Evolutionary conservation across 2,888 invertebrate species (phyloP), one percentile per base, ranked within the genome.

Genomic region (Anaspis maculata): DNA sequence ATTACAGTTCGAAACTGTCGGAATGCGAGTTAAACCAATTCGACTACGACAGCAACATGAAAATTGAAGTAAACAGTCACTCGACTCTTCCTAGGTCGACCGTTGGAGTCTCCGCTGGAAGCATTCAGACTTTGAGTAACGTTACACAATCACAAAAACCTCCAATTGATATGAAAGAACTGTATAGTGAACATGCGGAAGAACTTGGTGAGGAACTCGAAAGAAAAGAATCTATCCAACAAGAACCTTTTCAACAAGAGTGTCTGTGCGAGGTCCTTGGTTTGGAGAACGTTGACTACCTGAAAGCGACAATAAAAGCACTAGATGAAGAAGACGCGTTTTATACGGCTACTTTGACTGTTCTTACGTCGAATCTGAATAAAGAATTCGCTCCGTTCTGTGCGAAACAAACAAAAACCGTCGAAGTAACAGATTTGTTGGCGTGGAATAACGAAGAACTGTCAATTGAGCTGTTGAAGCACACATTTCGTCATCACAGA

Each of bases 401-500:
- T 5, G 5, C 19, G 19, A 23, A 15, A 22, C 27, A 29, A n/a
- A 13, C 25, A 3, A 47, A 48, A 26, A 54, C 52, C 38, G 39
- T 61, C 9, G 15, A 39, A 7, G 50, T 62, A 1, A 54, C 53
- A 2, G 51, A 63, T 32, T 27, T 66, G 7, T 32, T 62, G 15
- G 57, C 65, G 1, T 76, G 74, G 75, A 76, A 73, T 44, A 74
- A 75, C 40, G 70, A 66, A 31, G 45, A 57, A 19, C 44, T 56
- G 2, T 53, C 60, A 1, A 59, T 67, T 1, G 58, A 68, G 16
- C 69, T 74, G 51, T 65, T 74, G 62, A 66, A 67, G 36, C 72
- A 73, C 44, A 61, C 65, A 36, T 74, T 66, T 44, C 56, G 60
- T 14, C 69, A 73, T 39, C 64, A 72, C 5, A 49, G 56, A 15